Evolutionary conservation across 2,888 invertebrate genomes (phyloP).

Genomic region (Sthenelais limicola): DNA sequence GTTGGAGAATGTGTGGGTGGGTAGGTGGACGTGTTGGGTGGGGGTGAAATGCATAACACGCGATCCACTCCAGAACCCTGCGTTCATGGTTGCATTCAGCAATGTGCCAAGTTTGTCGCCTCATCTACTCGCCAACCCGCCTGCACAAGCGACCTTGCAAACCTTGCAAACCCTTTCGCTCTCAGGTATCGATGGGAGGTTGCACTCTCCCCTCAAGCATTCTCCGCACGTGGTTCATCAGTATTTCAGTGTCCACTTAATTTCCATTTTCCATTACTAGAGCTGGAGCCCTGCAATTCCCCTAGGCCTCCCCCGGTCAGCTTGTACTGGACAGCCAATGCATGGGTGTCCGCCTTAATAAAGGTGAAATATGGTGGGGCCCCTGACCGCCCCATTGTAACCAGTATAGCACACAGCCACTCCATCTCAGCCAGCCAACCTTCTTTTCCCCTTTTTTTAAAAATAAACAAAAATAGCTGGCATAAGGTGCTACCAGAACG

Average conservation of each 20-base stretch:
- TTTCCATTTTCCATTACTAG: slow-evolving; percentile 34
- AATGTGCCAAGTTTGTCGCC: too few relatives aligned
- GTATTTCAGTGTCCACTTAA: slow-evolving; percentile 40
- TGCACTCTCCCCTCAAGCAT: slow-evolving; percentile 28
- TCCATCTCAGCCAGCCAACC: background rate
- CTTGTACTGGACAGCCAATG: slow-evolving; percentile 28
- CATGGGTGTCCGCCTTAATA: slow-evolving; percentile 35
- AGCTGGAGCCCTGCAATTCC: slow-evolving; percentile 12
- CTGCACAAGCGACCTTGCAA: too few relatives aligned
- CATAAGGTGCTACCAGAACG: too few relatives aligned
- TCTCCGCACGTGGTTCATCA: slow-evolving; percentile 34
- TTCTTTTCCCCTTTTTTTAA: too few relatives aligned
- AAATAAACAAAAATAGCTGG: too few relatives aligned
- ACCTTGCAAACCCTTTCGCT: background rate
- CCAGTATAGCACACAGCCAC: slow-evolving; percentile 9
- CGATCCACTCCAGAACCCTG: background rate
- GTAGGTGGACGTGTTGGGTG: slow-evolving; percentile 8
- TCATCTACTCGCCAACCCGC: too few relatives aligned
- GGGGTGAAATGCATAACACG: background rate
- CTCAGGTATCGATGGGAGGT: background rate
- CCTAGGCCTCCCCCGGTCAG: slow-evolving; percentile 8
- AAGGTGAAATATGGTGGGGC: slow-evolving; percentile 32
- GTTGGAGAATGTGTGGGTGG: too few relatives aligned
- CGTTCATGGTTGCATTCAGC: background rate
- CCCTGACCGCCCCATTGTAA: slow-evolving; percentile 11